Evolutionary conservation across 2,888 invertebrate genomes (phyloP).

Genomic region (Acronicta alni): DNA sequence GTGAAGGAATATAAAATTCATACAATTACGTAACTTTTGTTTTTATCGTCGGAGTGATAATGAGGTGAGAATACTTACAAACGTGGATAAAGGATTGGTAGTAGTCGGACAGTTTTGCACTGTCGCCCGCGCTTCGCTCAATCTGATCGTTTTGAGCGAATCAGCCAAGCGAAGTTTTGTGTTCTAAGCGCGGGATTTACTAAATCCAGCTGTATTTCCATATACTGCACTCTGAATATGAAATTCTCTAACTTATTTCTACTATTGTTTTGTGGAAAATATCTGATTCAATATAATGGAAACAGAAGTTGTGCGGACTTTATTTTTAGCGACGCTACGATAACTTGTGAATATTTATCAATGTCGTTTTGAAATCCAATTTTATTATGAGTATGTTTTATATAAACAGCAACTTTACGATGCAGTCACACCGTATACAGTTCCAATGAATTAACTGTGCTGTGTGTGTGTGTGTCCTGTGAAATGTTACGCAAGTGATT

Average conservation of each 20-base stretch:
- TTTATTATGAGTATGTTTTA: background rate
- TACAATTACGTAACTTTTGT: conserved; percentile 6
- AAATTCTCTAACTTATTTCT: conserved; percentile 54
- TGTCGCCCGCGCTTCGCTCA: conserved; percentile 62
- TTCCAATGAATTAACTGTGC: too few relatives aligned
- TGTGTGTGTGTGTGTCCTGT: too few relatives aligned
- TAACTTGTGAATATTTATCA: conserved; percentile 8
- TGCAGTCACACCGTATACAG: too few relatives aligned
- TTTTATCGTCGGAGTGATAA: conserved; percentile 10
- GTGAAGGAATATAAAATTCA: conserved; percentile 10
- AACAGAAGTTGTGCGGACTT: conserved; percentile 19
- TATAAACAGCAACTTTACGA: background rate
- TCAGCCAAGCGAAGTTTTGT: conserved; percentile 73
- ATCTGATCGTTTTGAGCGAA: conserved; percentile 71
- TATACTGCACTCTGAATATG: conserved; percentile 59
- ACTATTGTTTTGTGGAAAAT: conserved; percentile 43
- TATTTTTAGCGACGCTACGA: conserved; percentile 4
- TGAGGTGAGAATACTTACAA: conserved; percentile 8
- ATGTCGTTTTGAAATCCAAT: conserved; percentile 6
- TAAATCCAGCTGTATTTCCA: conserved; percentile 64
- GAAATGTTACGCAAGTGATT: too few relatives aligned
- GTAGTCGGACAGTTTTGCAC: conserved; percentile 60
- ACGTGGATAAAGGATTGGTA: conserved; percentile 6
- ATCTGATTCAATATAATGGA: conserved; percentile 36
- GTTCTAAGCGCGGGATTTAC: conserved; percentile 72